Base-by-base conservation (phyloP, 2,888 invertebrate genomes). In the Ichneumoninae sp. region DNA sequence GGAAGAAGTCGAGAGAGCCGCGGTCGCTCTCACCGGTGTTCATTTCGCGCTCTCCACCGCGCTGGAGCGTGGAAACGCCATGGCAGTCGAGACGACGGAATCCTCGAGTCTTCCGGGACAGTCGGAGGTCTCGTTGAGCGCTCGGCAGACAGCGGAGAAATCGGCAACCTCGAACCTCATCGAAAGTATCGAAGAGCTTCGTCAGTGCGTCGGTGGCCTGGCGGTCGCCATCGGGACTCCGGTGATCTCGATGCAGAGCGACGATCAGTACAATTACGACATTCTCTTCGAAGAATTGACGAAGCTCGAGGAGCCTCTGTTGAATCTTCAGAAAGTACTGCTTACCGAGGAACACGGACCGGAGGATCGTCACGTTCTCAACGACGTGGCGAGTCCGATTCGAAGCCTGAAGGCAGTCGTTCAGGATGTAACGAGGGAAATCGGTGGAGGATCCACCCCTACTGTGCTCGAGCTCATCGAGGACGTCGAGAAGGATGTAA, bases 11-110 rank as follows among this genome's bases (percentile, higher is more conserved):
- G 74, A 89, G 89, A 68, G 82, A 90, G 26, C 86, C 2, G 90
- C 92, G 4, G 83, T 89, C 36, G 87, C 89, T 16, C 85, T 93
- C 7, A 89, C 89, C 33, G 88, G 86, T 16, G 88, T 92, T 3
- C 89, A 92, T 82, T 92, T 90, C 44, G 90, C 91, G 19, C 83
- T 93, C 10, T 90, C 91, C 0, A 88, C 89, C 1, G 88, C 89
- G 5, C 83, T 93, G 22, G 91, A 92, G 40, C 85, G 82, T 1
- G 71, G 52, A 6, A 33, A 19, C 3, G 13, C 65, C 19, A 40
- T 33, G 10, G 19, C 40, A 26, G 40, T 13, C 0, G 68, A 79
- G 22, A 71, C 22, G n/a, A 40, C 33, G 44, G 79, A 82, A 1
- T 26, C 22, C n/a, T 40, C n/a, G 8, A 81, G 65, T 54, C 63